Evolutionary conservation across 2,113 vertebrate species (phyloP).

Genomic region (Spilogale gracilis): DNA sequence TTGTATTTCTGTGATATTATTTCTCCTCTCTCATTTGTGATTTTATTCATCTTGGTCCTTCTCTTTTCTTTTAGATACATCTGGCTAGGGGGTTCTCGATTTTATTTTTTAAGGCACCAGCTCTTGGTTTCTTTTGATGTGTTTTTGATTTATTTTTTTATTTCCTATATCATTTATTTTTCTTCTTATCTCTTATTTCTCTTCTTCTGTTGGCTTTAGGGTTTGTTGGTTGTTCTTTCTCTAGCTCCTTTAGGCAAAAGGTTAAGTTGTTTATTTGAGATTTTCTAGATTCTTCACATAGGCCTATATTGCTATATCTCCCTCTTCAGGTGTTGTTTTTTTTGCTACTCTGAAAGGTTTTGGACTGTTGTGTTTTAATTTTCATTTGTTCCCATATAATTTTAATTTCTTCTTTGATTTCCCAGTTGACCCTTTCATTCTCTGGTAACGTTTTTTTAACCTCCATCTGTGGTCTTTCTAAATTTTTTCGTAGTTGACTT

Average conservation of each 20-base stretch:
- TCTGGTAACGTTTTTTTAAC: neutral
- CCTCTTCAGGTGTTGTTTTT: too few species aligned
- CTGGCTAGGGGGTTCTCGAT: neutral
- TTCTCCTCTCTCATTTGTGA: too few species aligned
- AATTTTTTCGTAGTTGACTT: neutral
- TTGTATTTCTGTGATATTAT: neutral
- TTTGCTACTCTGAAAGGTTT: neutral
- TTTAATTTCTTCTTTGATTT: neutral
- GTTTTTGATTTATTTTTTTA: neutral
- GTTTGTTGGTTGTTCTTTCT: neutral
- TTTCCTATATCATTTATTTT: neutral
- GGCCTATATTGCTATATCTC: neutral
- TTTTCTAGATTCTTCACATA: neutral
- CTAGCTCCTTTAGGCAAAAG: neutral
- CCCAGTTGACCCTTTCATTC: neutral
- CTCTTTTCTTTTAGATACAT: neutral
- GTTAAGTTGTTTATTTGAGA: neutral
- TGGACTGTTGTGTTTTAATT: neutral
- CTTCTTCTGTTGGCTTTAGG: neutral
- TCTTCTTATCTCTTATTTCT: neutral
- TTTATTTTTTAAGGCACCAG: neutral
- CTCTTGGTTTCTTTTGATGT: neutral
- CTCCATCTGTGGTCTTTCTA: neutral
- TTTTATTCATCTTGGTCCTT: neutral
- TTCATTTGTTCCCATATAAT: neutral